A percentile compares a stretch with the other conserved stretches of the same genome.
phyloP scores from a whole-genome alignment of 2,113 vertebrate species.

The Lepisosteus oculatus region DNA sequence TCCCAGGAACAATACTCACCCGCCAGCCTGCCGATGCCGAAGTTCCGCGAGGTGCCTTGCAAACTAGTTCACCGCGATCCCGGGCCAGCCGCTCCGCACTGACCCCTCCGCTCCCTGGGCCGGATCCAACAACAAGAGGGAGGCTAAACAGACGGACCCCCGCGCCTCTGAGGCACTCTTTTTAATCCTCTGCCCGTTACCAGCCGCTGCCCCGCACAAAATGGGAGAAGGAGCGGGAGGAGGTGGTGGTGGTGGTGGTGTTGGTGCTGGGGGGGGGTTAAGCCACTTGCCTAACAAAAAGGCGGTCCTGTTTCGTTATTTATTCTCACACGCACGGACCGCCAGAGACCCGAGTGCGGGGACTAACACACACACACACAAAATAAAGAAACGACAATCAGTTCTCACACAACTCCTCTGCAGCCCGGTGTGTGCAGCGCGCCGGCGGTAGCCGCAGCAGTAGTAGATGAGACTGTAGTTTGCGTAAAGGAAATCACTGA shows the following conservation, averaged over 20 bases:
- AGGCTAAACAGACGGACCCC: slow-evolving; percentile 21
- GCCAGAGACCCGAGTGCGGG: slow-evolving; percentile 30
- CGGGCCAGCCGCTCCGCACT: slow-evolving; percentile 37
- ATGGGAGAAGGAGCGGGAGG: slow-evolving; percentile 31
- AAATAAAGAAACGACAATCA: too few relatives aligned
- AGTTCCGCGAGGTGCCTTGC: slow-evolving; percentile 55
- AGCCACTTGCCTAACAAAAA: slow-evolving; percentile 83
- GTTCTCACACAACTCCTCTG: too few relatives aligned
- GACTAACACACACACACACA: too few relatives aligned
- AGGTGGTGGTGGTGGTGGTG: too few relatives aligned
- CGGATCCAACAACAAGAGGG: slow-evolving; percentile 45
- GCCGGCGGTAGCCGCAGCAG: slow-evolving; percentile 30
- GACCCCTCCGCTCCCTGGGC: slow-evolving; percentile 50
- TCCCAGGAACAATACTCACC: slow-evolving; percentile 57
- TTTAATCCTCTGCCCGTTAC: slow-evolving; percentile 33
- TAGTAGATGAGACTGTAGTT: slow-evolving; percentile 42
- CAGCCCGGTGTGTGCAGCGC: too few relatives aligned
- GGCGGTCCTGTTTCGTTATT: slow-evolving; percentile 66
- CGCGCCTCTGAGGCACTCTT: slow-evolving; percentile 40
- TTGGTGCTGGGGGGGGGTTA: background rate
- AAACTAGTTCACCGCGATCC: slow-evolving; percentile 65
- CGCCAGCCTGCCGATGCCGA: slow-evolving; percentile 72
- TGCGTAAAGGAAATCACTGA: slow-evolving; percentile 62
- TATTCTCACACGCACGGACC: slow-evolving; percentile 40
- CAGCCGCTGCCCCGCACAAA: slow-evolving; percentile 42